These are phyloP conservation scores for Globia sparganii DNA, from an alignment of 2,888 invertebrate species.

Conservation along the genomic window DNA sequence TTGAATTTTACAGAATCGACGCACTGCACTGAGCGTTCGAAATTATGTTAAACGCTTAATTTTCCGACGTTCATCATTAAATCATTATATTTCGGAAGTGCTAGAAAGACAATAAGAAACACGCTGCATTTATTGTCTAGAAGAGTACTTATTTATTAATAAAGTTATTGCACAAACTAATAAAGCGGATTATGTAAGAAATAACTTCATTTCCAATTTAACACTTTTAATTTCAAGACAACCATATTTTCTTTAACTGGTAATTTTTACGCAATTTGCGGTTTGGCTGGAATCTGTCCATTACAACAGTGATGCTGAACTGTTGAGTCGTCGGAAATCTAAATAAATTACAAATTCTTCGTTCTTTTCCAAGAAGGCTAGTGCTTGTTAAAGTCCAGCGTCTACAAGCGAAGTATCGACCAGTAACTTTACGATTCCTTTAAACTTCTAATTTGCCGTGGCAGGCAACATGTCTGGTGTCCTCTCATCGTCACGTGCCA, in stretches of 20 bases:
- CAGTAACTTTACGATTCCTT: neutral
- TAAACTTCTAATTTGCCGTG: conserved; percentile 16
- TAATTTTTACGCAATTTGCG: conserved; percentile 25
- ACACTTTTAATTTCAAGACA: neutral
- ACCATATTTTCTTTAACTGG: neutral
- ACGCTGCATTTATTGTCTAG: too few relatives aligned
- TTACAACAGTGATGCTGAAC: neutral
- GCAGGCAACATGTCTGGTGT: conserved; percentile 24
- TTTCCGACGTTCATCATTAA: too few relatives aligned
- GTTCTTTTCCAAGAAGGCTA: neutral
- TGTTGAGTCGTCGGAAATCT: neutral
- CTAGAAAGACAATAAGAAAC: neutral
- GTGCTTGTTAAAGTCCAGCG: neutral
- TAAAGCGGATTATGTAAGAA: neutral
- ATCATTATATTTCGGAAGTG: neutral
- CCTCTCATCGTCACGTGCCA: conserved; percentile 2
- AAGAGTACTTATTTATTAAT: neutral
- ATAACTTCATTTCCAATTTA: conserved; percentile 1
- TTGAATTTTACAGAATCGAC: too few relatives aligned
- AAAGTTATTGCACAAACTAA: conserved; percentile 6
- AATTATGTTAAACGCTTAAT: conserved; percentile 17
- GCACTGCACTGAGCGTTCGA: conserved; percentile 1
- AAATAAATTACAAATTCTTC: neutral
- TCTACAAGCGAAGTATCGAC: neutral
- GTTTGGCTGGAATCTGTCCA: conserved; percentile 7